These are phyloP conservation scores for Sparus aurata DNA, from an alignment of 2,797 vertebrate genomes.

Conservation along the genomic window DNA sequence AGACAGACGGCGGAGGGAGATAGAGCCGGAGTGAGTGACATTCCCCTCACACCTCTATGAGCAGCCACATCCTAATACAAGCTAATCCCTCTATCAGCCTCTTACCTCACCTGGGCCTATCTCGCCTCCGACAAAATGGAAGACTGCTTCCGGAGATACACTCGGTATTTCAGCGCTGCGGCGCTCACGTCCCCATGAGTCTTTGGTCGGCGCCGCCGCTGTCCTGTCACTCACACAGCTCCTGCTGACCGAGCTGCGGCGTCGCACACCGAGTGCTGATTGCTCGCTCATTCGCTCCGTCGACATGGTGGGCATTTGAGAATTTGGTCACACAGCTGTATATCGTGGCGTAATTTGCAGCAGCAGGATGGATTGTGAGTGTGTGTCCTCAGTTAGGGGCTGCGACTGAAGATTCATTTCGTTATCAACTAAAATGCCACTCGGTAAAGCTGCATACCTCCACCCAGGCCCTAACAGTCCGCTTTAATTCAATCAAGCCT, in stretches of 20 bases:
- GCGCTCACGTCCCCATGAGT: conserved; percentile 20
- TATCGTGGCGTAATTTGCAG: neutral
- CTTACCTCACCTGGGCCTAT: conserved; percentile 67
- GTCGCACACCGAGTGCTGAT: conserved; percentile 39
- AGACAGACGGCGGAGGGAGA: conserved; percentile 53
- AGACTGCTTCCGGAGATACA: conserved; percentile 43
- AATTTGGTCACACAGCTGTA: conserved; percentile 30
- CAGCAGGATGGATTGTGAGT: neutral
- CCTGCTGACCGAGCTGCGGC: conserved; percentile 54
- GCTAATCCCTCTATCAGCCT: conserved; percentile 73
- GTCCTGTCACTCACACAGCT: conserved; percentile 47
- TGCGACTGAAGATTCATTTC: neutral
- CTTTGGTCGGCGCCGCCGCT: conserved; percentile 48
- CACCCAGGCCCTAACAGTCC: no score
- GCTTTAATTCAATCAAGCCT: no score
- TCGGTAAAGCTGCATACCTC: no score
- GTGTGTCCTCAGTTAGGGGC: neutral
- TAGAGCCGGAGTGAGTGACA: conserved; percentile 47
- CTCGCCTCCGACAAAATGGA: conserved; percentile 66
- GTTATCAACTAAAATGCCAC: neutral
- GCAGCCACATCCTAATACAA: conserved; percentile 67
- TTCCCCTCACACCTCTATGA: conserved; percentile 50
- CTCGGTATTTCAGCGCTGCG: conserved; percentile 25
- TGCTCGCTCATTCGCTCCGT: conserved; percentile 26
- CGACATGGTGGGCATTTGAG: conserved; percentile 2